Evolutionary conservation across 2,797 vertebrate genomes (phyloP).

Genomic region (Neopelma chrysocephalum): DNA sequence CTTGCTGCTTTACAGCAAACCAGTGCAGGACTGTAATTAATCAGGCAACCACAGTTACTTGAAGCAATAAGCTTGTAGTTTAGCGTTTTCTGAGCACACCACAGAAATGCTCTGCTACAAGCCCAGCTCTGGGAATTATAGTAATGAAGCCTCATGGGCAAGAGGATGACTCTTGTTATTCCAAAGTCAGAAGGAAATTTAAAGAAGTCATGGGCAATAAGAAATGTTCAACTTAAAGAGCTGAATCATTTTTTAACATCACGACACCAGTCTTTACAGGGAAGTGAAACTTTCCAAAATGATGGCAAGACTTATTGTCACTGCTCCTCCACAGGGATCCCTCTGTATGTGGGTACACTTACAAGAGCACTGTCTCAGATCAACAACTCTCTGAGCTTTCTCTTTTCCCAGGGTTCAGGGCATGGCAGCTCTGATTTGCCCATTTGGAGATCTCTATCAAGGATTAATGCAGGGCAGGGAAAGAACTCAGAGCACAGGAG

Average conservation of each 20-base stretch:
- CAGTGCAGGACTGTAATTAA: neutral
- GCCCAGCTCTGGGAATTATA: constrained; percentile 31
- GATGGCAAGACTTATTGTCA: neutral
- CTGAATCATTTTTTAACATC: neutral
- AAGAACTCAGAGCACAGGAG: neutral
- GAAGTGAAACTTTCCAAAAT: neutral
- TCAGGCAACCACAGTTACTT: neutral
- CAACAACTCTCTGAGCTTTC: neutral
- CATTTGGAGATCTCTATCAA: neutral
- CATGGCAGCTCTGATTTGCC: neutral
- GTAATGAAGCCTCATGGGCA: constrained; percentile 60
- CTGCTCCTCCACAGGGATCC: neutral
- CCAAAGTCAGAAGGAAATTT: neutral
- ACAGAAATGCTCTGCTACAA: neutral
- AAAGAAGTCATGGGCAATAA: neutral
- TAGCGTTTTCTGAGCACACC: neutral
- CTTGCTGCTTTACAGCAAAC: neutral
- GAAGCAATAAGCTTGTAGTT: neutral
- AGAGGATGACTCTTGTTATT: constrained; percentile 9
- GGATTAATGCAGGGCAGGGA: neutral
- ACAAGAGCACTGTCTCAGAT: rapidly evolving
- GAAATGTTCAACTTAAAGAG: neutral
- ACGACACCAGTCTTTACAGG: neutral
- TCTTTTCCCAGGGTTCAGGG: neutral
- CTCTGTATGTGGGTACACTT: neutral